Conservation (phyloP, 2,113 vertebrate genomes). For the Mus pahari region DNA sequence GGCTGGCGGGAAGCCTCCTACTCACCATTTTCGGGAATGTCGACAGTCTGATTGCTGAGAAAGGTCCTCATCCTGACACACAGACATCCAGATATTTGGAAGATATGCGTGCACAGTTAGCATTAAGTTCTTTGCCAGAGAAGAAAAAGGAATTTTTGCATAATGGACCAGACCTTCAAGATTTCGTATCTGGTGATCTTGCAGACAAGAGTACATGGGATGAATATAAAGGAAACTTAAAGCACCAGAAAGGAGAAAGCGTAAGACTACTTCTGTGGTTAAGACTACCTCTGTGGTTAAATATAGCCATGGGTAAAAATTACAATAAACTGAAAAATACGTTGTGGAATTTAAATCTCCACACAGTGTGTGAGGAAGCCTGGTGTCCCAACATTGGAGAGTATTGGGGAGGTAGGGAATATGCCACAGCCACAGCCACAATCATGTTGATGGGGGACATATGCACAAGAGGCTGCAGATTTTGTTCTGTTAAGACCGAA, state of each 20-base stretch:
- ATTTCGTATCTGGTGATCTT: constrained; percentile 95
- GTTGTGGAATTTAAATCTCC: no score
- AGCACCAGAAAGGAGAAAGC: constrained; percentile 96
- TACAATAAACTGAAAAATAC: no score
- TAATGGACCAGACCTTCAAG: constrained; percentile 92
- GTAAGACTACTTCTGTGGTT: no score
- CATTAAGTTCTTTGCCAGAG: constrained; percentile 81
- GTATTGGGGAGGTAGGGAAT: constrained; percentile 98
- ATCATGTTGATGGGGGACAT: constrained; percentile 99
- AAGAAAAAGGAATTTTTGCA: constrained; percentile 86
- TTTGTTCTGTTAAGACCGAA: constrained; percentile 97
- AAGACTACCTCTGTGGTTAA: no score
- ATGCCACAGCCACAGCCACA: constrained; percentile 96
- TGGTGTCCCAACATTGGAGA: constrained; percentile 99
- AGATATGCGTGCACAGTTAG: constrained; percentile 78
- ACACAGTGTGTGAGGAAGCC: constrained; percentile 99
- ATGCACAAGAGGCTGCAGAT: constrained; percentile 97
- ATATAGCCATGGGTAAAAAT: no score
- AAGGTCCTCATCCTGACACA: no score
- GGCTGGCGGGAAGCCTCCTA: no score
- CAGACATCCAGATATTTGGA: constrained; percentile 88
- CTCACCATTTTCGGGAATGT: no score
- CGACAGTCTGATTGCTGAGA: no score
- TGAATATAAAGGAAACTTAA: constrained; percentile 94
- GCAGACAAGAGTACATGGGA: constrained; percentile 92